These are phyloP conservation scores for Sapajus apella DNA, from an alignment of 2,113 vertebrate genomes.

Conservation along the genomic window DNA sequence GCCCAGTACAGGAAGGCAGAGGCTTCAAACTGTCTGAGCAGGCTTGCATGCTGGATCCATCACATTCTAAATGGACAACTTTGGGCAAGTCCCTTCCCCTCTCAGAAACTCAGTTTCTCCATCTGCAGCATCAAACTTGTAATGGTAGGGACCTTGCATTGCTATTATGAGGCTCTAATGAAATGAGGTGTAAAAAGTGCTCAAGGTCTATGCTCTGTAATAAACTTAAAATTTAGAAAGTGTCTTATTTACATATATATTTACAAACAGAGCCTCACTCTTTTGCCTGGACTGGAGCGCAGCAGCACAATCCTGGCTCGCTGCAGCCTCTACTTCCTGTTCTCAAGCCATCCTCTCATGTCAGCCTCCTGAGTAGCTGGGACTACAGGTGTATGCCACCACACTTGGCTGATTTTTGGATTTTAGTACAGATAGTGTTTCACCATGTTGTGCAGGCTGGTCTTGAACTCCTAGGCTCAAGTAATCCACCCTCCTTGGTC, in stretches of 20 bases:
- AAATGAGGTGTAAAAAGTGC: background rate
- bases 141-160: background rate
- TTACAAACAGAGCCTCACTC: background rate
- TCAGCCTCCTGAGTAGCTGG: background rate
- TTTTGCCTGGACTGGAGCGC: background rate
- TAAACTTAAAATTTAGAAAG: slow-evolving; percentile 11
- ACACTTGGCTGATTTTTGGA: background rate
- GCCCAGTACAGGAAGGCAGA: background rate
- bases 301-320: background rate
- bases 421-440: too few relatives aligned
- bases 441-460: too few relatives aligned
- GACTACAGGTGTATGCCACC: background rate
- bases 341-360: background rate
- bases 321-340: background rate
- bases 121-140: background rate
- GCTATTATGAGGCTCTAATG: background rate
- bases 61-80: background rate
- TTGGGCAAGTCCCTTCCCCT: background rate
- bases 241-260: background rate
- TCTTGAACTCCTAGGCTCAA: too few relatives aligned
- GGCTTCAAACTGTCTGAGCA: background rate
- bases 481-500: too few relatives aligned
- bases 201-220: background rate
- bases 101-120: background rate
- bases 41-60: background rate